Conservation (phyloP, 2,888 invertebrate species). For the Drosophila villosipedis region DNA sequence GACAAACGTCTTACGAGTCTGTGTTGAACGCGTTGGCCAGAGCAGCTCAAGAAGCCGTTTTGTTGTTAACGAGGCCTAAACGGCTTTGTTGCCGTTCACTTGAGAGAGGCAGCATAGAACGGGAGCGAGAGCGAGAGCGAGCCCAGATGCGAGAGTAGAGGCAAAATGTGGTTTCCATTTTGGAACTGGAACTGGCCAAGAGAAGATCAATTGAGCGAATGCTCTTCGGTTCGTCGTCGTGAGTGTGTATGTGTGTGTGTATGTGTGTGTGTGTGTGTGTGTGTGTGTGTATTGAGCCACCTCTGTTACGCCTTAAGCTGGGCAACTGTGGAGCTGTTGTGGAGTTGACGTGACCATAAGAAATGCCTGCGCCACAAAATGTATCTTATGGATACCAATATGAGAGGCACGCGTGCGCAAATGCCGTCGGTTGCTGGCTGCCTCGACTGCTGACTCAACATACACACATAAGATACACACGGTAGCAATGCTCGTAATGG, state of each 20-base stretch:
- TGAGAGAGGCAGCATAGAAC: slow-evolving; percentile 8
- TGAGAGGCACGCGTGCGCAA: slow-evolving; percentile 56
- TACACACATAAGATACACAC: slow-evolving; percentile 52
- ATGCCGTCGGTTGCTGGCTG: slow-evolving; percentile 18
- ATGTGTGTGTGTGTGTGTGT: slow-evolving; percentile 18
- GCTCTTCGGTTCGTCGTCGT: slow-evolving; percentile 19
- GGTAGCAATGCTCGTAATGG: slow-evolving; percentile 82
- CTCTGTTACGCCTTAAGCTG: slow-evolving; percentile 72
- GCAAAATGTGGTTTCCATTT: slow-evolving; percentile 47
- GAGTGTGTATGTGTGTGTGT: slow-evolving; percentile 3
- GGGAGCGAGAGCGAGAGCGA: slow-evolving; percentile 11
- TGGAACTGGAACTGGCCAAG: slow-evolving; percentile 70
- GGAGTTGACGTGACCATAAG: slow-evolving; percentile 74
- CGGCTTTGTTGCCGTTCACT: slow-evolving; percentile 57
- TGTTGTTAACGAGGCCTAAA: slow-evolving; percentile 78
- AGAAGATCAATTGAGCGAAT: slow-evolving; percentile 20
- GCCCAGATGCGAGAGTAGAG: slow-evolving; percentile 10
- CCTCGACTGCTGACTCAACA: slow-evolving; percentile 32
- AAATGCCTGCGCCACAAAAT: slow-evolving; percentile 58
- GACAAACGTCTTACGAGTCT: slow-evolving; percentile 42
- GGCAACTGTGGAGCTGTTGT: slow-evolving; percentile 45
- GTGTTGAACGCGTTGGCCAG: slow-evolving; percentile 44
- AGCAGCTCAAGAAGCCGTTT: slow-evolving; percentile 74
- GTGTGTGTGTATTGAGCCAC: slow-evolving; percentile 58
- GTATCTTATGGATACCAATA: slow-evolving; percentile 74